A percentile compares a stretch with the other conserved stretches of the same genome.
Conservation (phyloP, 1,140 invertebrate species). For the Leguminivora glycinivorella region DNA sequence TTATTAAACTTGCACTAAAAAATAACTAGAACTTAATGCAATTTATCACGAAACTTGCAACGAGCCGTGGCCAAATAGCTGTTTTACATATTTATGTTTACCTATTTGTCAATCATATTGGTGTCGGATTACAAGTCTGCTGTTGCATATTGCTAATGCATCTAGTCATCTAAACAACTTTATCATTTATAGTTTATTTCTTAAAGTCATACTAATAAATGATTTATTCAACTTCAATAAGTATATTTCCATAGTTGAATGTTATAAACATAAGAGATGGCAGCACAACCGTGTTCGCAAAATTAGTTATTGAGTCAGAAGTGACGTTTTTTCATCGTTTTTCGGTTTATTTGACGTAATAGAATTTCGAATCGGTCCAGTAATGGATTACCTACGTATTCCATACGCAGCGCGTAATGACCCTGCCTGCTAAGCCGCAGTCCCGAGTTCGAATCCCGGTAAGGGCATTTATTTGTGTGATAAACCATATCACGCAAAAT, state of each 20-base stretch:
- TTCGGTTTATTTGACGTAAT: no score
- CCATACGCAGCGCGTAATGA: no score
- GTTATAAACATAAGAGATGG: neutral
- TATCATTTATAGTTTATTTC: neutral
- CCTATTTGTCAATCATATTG: constrained; percentile 9
- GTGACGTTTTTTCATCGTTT: no score
- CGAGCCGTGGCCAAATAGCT: neutral
- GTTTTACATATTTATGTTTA: constrained; percentile 21
- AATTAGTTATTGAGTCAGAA: no score
- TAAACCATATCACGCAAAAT: no score
- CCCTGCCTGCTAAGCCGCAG: no score
- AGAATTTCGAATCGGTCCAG: no score
- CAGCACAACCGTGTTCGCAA: no score
- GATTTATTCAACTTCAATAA: neutral
- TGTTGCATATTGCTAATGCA: neutral
- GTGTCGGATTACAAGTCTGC: constrained; percentile 6
- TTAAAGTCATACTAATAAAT: neutral
- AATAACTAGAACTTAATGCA: constrained; percentile 24
- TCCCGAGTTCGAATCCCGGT: no score
- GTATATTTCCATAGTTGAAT: neutral
- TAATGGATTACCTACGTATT: no score
- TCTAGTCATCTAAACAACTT: neutral
- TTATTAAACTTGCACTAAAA: constrained; percentile 12
- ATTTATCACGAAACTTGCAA: constrained; percentile 10
- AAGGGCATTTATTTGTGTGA: no score